A percentile compares a stretch with the other conserved stretches of the same genome.
These are phyloP conservation scores for Syndactyla subalaris DNA, from an alignment of 2,797 vertebrate species.

Conservation along the genomic window DNA sequence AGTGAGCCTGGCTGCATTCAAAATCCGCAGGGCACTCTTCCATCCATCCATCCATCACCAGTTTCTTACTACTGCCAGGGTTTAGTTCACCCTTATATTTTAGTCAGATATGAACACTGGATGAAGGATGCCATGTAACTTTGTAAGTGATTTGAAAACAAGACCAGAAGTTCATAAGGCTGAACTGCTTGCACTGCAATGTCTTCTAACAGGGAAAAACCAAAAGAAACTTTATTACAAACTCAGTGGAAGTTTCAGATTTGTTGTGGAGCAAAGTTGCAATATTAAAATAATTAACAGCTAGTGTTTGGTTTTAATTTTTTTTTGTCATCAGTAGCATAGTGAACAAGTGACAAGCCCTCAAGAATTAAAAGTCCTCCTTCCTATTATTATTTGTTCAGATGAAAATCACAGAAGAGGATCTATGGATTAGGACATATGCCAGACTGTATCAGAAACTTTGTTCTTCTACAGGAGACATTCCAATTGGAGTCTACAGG, in stretches of 20 bases:
- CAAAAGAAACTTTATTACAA: neutral
- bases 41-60: neutral
- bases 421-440: constrained; percentile 86
- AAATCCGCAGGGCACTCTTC: neutral
- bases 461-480: constrained; percentile 84
- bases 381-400: constrained; percentile 55
- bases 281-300: neutral
- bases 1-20: neutral
- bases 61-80: neutral
- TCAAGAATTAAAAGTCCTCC: neutral
- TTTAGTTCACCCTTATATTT: neutral
- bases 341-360: neutral
- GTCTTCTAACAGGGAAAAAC: neutral
- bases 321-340: neutral
- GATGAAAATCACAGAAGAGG: constrained; percentile 87
- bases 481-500: constrained; percentile 87
- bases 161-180: neutral
- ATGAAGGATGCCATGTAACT: neutral
- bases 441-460: constrained; percentile 86
- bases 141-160: neutral
- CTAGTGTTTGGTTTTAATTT: neutral
- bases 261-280: neutral
- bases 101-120: neutral
- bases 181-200: neutral
- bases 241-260: neutral